Evolutionary conservation across 2,888 invertebrate genomes (phyloP), one percentile per base, ranked within the genome.

Genomic region (Leistus spinibarbis): DNA sequence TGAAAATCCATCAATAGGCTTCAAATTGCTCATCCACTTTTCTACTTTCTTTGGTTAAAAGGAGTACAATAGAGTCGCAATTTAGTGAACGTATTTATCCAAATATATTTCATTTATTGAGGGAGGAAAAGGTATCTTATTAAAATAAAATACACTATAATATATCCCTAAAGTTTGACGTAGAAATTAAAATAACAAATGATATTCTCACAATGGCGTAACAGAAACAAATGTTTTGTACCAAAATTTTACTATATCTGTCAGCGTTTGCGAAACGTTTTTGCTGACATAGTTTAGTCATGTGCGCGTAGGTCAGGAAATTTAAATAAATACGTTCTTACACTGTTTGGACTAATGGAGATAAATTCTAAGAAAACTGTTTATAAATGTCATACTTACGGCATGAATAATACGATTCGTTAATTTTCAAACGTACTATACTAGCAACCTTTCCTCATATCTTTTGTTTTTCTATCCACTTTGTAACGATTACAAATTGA

Each of bases 301-400:
- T 16, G 27, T 5, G 57, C 57, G 16, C n/a, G n/a, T n/a, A 27
- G 57, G 69, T 22, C 40, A 20, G 20, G 22, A 70, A 70, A 70
- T 70, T 70, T 70, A 54, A 70, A 70, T 70, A 70, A 40, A 70
- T 63, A 70, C 63, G 62, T 70, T 70, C 54, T 70, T 70, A 63
- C 53, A 17, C 16, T 40, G n/a, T n/a, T n/a, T n/a, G 17, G 19
- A 63, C 63, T 70, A 72, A 72, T 72, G 65, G 72, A 72, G 72
- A 72, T 66, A 72, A 72, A 72, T 72, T 72, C 57, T 1, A 64
- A 19, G 24, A 40, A 64, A 72, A 27, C 66, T 56, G 65, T 65
- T 72, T 72, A 66, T 72, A 72, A 72, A 72, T 72, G 72, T 72
- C 72, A 72, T 72, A 66, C 71, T 71, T 71, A 71, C 56, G 24